Evolutionary conservation across 2,888 invertebrate species (phyloP), one percentile per base, ranked within the genome.

Genomic region (Germaria angustata): DNA sequence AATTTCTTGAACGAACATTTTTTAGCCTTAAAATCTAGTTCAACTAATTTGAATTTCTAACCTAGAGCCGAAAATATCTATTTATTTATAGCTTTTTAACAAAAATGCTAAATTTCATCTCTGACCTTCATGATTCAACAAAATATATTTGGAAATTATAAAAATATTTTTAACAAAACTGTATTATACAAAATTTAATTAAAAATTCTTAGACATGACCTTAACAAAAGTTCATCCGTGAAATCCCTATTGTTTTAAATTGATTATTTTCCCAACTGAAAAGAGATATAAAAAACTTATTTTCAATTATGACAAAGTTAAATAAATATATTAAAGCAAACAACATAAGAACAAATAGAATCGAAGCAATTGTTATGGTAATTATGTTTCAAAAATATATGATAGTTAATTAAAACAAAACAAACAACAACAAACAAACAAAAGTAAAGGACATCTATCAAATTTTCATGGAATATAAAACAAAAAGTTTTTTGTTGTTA

Each of bases 141-240:
- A 13, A 15, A 65, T 49, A 9, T n/a, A 36, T 24, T 24, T 11
- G 17, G 51, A 24, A 51, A 39, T 66, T 51, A 51, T 1, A 8
- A 22, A 41, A 22, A 53, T 17, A 24, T 41, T 13, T 8, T 13
- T n/a, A n/a, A n/a, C n/a, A n/a, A n/a, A n/a, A n/a, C n/a, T n/a
- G n/a, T n/a, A n/a, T n/a, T 39, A 41, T 22, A 34, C 53, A 8
- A 61, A 51, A 77, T 53, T 68, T 24, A 41, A 44, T 66, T 32
- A 49, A 28, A 41, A 39, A 32, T 32, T 59, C 59, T 17, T 17
- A 51, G 49, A 69, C 11, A 68, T 55, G 81, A 81, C 81, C 81
- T 81, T 73, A 61, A 66, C 55, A 73, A 68, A 78, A 81, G 73
- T 78, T 78, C 78, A 78, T 28, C 13, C 61, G 44, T 51, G 34